Evolutionary conservation across 2,888 invertebrate genomes (phyloP).

Genomic region (Chelonus formosanus): DNA sequence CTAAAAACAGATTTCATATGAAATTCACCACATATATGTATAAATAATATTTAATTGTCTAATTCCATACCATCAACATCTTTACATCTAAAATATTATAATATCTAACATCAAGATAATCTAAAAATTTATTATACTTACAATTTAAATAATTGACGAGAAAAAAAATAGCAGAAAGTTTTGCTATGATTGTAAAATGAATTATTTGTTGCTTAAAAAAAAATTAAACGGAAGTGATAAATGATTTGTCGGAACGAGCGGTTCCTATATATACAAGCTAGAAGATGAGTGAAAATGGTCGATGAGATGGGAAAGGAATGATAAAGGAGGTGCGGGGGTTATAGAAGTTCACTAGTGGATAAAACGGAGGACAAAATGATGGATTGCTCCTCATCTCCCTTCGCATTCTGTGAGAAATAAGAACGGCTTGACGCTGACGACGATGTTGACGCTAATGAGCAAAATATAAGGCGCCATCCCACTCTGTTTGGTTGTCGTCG

Average conservation of each 20-base stretch:
- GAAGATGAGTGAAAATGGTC: conserved; percentile 28
- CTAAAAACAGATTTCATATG: conserved; percentile 62
- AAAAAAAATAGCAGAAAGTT: not conserved
- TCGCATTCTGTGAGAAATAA: conserved; percentile 52
- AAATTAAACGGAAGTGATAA: conserved; percentile 20
- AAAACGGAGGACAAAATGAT: conserved; percentile 60
- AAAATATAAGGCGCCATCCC: conserved; percentile 64
- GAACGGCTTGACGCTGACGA: conserved; percentile 61
- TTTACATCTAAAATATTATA: too few relatives aligned
- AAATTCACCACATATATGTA: conserved; percentile 46
- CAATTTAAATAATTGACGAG: not conserved
- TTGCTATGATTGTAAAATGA: not conserved
- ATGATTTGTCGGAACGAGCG: conserved; percentile 23
- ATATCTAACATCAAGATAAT: too few relatives aligned
- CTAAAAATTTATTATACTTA: too few relatives aligned
- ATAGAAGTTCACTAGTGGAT: conserved; percentile 44
- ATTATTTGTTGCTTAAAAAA: conserved; percentile 12
- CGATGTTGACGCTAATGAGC: conserved; percentile 65
- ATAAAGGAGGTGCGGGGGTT: conserved; percentile 39
- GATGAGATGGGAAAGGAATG: conserved; percentile 28
- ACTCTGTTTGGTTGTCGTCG: conserved; percentile 40
- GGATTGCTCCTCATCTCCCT: conserved; percentile 57
- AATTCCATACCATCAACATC: too few relatives aligned
- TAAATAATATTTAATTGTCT: too few relatives aligned
- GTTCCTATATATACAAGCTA: conserved; percentile 1